phyloP scores from a whole-genome alignment of 2,888 invertebrate genomes.

The Iphiclides podalirius region DNA sequence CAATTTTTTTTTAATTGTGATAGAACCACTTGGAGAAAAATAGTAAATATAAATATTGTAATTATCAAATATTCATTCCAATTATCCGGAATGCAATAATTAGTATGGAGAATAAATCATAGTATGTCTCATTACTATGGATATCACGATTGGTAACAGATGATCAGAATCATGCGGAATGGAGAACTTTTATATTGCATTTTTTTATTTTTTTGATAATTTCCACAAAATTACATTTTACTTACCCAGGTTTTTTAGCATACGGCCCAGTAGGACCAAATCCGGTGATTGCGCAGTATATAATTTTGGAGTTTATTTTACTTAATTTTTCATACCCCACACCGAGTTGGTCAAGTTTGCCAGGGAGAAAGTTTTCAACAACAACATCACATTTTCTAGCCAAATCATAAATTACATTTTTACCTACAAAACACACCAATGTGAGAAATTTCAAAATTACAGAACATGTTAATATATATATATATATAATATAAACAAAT shows the following conservation, averaged over 20 bases:
- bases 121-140: no score
- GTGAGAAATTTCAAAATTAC: background rate
- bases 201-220: no score
- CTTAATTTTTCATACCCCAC: slow-evolving; percentile 90
- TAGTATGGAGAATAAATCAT: no score
- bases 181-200: no score
- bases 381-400: slow-evolving; percentile 90
- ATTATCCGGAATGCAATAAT: no score
- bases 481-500: no score
- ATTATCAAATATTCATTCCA: no score
- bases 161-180: no score
- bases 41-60: no score
- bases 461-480: background rate
- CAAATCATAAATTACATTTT: slow-evolving; percentile 83
- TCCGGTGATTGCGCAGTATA: slow-evolving; percentile 97
- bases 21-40: no score
- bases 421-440: slow-evolving; percentile 49
- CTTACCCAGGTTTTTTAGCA: slow-evolving; percentile 87
- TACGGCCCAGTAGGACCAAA: slow-evolving; percentile 95
- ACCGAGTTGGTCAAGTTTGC: slow-evolving; percentile 87
- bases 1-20: no score
- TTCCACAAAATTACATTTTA: background rate
- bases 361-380: slow-evolving; percentile 96
- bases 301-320: slow-evolving; percentile 85
- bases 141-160: no score